Evolutionary conservation across 2,888 invertebrate genomes (phyloP).

Genomic region (Nomada fucata): DNA sequence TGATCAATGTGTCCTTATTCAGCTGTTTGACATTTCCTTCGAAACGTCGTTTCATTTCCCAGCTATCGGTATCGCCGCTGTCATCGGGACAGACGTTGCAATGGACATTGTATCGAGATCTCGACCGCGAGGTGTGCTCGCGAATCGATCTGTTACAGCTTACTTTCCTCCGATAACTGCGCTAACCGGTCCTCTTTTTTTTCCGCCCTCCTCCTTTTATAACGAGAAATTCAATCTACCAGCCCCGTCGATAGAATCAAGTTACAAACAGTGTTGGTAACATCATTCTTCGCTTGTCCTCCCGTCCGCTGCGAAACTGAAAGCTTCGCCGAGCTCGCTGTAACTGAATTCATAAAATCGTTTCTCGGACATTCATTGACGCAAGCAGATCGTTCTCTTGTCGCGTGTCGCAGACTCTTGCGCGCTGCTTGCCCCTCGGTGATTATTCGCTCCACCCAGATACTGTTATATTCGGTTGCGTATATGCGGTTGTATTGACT

Average conservation of each 20-base stretch:
- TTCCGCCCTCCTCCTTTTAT: not conserved
- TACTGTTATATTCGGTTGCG: too few relatives aligned
- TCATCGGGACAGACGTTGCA: slow-evolving; percentile 63
- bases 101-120: slow-evolving; percentile 69
- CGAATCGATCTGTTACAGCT: slow-evolving; percentile 41
- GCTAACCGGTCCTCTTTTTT: slow-evolving; percentile 16
- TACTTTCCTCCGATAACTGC: slow-evolving; percentile 51
- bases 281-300: slow-evolving; percentile 11
- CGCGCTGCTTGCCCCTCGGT: too few relatives aligned
- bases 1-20: slow-evolving; percentile 60
- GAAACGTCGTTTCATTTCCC: slow-evolving; percentile 71
- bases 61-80: slow-evolving; percentile 65
- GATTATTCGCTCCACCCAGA: too few relatives aligned
- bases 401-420: not conserved
- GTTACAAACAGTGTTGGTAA: slow-evolving; percentile 7
- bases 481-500: too few relatives aligned
- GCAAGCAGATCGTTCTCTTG: not conserved
- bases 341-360: slow-evolving; percentile 6
- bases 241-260: slow-evolving; percentile 12
- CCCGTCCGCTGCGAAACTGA: not conserved
- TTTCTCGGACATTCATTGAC: slow-evolving; percentile 9
- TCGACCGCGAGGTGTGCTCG: slow-evolving; percentile 48
- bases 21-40: slow-evolving; percentile 68
- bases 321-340: not conserved
- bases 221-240: slow-evolving; percentile 34